Conservation (phyloP, 1,140 invertebrate species). For the Cydia fagiglandana region DNA sequence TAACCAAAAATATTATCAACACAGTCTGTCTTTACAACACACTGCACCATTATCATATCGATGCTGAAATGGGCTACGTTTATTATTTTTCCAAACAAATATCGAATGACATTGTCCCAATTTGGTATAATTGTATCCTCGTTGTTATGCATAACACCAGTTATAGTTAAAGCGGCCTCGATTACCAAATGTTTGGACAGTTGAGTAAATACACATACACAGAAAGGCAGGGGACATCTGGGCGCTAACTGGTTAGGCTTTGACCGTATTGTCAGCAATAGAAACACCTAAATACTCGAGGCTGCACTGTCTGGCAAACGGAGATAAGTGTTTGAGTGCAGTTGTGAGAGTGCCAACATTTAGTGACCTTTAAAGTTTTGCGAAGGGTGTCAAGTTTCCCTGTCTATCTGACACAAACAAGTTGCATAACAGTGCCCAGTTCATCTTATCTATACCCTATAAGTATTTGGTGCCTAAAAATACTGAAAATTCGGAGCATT, state of each 20-base stretch:
- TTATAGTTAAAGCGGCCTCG: conserved; percentile 4
- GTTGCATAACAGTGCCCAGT: not conserved
- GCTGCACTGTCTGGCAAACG: not conserved
- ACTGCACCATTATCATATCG: not conserved
- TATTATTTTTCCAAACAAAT: not conserved
- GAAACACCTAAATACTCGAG: not conserved
- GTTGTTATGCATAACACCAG: not conserved
- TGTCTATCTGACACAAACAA: not conserved
- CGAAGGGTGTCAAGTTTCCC: not conserved
- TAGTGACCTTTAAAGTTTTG: not conserved
- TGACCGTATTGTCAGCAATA: conserved; percentile 3
- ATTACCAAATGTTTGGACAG: conserved; percentile 13
- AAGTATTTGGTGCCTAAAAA: too few relatives aligned
- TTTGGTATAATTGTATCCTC: conserved; percentile 8
- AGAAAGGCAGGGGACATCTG: conserved; percentile 10
- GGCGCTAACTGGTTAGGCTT: conserved; percentile 13
- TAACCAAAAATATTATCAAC: too few relatives aligned
- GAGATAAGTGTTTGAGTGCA: not conserved
- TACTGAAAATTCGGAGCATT: too few relatives aligned
- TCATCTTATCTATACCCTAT: too few relatives aligned
- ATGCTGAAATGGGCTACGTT: not conserved
- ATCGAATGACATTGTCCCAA: conserved; percentile 11
- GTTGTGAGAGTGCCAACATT: conserved; percentile 3
- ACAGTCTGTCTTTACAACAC: too few relatives aligned
- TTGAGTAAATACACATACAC: not conserved